Evolutionary conservation across 2,888 invertebrate species (phyloP).

Genomic region (Isoperla grammatica): DNA sequence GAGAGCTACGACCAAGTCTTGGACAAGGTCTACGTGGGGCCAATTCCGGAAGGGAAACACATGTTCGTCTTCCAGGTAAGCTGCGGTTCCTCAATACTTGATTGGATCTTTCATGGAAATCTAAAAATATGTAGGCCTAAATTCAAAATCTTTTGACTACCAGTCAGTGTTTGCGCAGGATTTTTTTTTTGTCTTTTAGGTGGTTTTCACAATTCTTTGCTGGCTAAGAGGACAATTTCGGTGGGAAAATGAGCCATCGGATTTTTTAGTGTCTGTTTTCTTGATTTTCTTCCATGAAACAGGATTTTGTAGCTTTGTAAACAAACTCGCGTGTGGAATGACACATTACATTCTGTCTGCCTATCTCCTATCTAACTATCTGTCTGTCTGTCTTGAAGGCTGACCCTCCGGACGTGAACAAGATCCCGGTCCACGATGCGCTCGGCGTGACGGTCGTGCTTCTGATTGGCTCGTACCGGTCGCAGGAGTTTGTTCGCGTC

Average conservation of each 20-base stretch:
- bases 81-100: background rate
- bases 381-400: too few relatives aligned
- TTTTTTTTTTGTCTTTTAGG: too few relatives aligned
- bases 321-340: too few relatives aligned
- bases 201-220: too few relatives aligned
- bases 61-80: constrained; percentile 88
- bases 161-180: too few relatives aligned
- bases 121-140: background rate
- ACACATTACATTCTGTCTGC: too few relatives aligned
- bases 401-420: constrained; percentile 87
- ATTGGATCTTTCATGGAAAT: background rate
- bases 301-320: too few relatives aligned
- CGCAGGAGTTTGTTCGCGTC: constrained; percentile 93
- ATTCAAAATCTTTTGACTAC: background rate
- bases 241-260: too few relatives aligned
- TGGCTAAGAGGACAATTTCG: too few relatives aligned
- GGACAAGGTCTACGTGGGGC: constrained; percentile 97
- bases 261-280: too few relatives aligned
- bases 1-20: constrained; percentile 95
- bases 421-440: constrained; percentile 94
- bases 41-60: constrained; percentile 93
- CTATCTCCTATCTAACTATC: too few relatives aligned
- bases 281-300: too few relatives aligned
- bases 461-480: constrained; percentile 87
- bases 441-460: constrained; percentile 97